These are phyloP conservation scores for Rhea pennata DNA, from an alignment of 2,113 vertebrate species.

Conservation along the genomic window DNA sequence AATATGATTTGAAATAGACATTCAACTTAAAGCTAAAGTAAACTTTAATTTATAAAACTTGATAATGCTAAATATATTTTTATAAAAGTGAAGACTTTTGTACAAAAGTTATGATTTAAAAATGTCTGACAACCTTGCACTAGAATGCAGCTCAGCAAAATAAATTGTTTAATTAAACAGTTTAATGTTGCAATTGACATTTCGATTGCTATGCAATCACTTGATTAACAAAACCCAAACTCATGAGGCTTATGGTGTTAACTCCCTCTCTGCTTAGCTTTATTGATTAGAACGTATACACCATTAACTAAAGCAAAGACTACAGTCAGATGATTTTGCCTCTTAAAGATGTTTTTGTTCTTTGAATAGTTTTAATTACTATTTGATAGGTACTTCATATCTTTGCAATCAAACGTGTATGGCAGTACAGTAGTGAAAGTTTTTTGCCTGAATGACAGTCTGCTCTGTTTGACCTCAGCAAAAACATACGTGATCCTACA, in stretches of 20 bases:
- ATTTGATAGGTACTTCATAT: not conserved
- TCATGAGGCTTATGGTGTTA: conserved; percentile 33
- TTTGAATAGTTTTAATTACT: conserved; percentile 8
- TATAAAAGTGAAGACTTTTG: not conserved
- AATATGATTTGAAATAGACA: rapidly evolving
- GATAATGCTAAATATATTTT: not conserved
- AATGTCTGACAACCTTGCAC: not conserved
- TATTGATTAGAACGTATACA: not conserved
- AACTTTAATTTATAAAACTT: not conserved
- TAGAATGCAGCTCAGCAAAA: conserved; percentile 29
- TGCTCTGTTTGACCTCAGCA: not conserved
- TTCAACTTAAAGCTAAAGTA: not conserved
- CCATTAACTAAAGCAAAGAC: not conserved
- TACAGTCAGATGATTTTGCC: not conserved
- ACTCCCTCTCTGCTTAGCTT: not conserved
- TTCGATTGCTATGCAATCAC: conserved; percentile 27
- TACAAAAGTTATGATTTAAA: not conserved
- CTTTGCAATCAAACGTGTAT: not conserved
- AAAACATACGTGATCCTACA: not conserved
- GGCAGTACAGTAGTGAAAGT: not conserved
- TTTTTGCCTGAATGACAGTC: not conserved
- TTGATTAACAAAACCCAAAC: conserved; percentile 56
- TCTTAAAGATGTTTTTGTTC: not conserved
- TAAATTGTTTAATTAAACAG: conserved; percentile 55
- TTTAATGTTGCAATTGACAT: conserved; percentile 52